phyloP scores from a whole-genome alignment of 2,888 invertebrate genomes.

The Pyrrhosoma nymphula region DNA sequence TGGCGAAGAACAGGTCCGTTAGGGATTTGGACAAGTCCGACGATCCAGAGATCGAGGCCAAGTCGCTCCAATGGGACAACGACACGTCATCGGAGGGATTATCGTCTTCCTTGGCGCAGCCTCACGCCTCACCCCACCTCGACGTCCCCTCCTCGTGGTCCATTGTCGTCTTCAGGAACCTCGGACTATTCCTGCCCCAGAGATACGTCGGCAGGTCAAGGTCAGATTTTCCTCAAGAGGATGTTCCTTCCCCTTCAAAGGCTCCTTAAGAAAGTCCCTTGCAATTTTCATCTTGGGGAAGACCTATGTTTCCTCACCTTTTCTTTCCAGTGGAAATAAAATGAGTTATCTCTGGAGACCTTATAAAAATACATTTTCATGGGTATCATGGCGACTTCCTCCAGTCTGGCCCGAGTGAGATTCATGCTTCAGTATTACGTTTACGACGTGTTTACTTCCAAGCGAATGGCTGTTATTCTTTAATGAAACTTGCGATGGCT shows the following conservation, averaged over 20 bases:
- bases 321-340: no score
- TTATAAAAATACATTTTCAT: no score
- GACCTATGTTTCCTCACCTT: no score
- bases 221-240: constrained; percentile 79
- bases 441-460: no score
- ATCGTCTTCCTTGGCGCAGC: not conserved
- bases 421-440: no score
- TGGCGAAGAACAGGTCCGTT: not conserved
- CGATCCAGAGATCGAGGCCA: not conserved
- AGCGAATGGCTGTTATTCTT: no score
- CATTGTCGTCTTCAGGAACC: constrained; percentile 83
- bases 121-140: not conserved
- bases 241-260: not conserved
- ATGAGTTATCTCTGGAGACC: no score
- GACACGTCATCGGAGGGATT: constrained; percentile 43
- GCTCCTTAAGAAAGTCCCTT: not conserved
- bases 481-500: no score
- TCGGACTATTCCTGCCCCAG: constrained; percentile 83
- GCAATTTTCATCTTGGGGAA: not conserved
- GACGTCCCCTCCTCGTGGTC: constrained; percentile 72
- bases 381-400: no score
- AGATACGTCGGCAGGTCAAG: constrained; percentile 82
- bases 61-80: constrained; percentile 52
- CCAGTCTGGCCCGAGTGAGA: no score
- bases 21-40: not conserved